A percentile compares a stretch with the other conserved stretches of the same genome.
These are phyloP conservation scores for Lagorchestes hirsutus DNA, from an alignment of 2,797 vertebrate genomes.

Conservation along the genomic window DNA sequence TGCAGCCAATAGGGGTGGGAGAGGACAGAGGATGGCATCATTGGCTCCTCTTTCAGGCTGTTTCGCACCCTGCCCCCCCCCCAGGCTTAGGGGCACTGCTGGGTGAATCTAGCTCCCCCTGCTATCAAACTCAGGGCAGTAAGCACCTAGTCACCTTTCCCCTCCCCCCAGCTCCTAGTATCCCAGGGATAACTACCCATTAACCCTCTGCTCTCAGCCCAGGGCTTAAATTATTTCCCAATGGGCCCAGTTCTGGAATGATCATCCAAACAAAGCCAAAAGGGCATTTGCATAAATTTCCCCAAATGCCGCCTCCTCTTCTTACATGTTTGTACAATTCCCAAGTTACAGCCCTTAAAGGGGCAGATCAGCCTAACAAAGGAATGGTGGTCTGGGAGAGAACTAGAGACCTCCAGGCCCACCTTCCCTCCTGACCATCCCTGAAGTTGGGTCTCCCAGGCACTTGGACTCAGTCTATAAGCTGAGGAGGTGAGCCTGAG, in stretches of 20 bases:
- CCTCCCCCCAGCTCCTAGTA: background rate
- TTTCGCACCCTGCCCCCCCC: background rate
- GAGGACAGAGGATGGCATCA: background rate
- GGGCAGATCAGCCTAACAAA: background rate
- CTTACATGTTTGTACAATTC: background rate
- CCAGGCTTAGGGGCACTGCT: background rate
- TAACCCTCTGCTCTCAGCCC: background rate
- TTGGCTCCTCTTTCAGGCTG: background rate
- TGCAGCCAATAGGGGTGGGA: constrained; percentile 50
- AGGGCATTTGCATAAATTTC: background rate
- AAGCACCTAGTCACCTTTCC: background rate
- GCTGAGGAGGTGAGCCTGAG: background rate
- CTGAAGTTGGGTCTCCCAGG: background rate
- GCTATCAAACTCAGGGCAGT: background rate
- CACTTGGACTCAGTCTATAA: background rate
- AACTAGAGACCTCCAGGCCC: background rate
- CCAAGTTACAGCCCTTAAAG: background rate
- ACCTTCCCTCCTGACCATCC: background rate
- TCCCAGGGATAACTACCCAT: background rate
- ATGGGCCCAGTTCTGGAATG: background rate
- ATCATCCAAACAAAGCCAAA: background rate
- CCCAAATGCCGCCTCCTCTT: background rate
- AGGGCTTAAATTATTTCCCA: constrained; percentile 45
- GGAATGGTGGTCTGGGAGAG: background rate
- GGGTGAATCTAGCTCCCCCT: background rate